A percentile compares a stretch with the other conserved stretches of the same genome.
Conservation (phyloP, 2,113 vertebrate genomes). For the Mystacornis crossleyi region DNA sequence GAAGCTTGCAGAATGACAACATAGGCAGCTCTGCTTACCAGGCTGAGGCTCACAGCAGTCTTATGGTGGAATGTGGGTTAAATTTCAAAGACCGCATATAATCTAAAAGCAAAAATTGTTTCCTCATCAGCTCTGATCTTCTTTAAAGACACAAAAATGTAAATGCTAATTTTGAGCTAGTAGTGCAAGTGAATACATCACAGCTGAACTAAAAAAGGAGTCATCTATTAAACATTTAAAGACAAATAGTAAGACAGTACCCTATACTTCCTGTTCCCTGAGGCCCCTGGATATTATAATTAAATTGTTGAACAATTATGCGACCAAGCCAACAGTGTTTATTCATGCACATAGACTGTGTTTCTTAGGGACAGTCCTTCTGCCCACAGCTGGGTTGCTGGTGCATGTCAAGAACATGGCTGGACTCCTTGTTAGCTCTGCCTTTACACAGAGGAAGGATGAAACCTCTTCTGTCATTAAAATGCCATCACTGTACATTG, state of each 20-base stretch:
- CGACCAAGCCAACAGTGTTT: background rate
- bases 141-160: background rate
- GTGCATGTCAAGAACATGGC: background rate
- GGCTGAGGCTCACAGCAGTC: background rate
- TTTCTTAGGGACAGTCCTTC: background rate
- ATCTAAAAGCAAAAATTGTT: background rate
- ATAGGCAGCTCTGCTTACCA: slow-evolving; percentile 15
- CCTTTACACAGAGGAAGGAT: background rate
- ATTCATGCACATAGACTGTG: background rate
- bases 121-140: background rate
- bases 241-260: slow-evolving; percentile 31
- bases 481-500: background rate
- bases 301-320: slow-evolving; percentile 39
- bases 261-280: background rate
- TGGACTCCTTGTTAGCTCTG: background rate
- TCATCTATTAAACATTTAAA: slow-evolving; percentile 4
- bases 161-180: slow-evolving; percentile 2
- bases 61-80: background rate
- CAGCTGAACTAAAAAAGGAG: slow-evolving; percentile 36
- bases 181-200: background rate
- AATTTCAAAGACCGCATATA: background rate
- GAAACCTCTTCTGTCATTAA: background rate
- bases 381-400: background rate
- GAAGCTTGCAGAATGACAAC: slow-evolving; percentile 39
- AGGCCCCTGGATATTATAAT: slow-evolving; percentile 8